Conservation (phyloP, 2,888 invertebrate species). For the Platerodrilus igneus region DNA sequence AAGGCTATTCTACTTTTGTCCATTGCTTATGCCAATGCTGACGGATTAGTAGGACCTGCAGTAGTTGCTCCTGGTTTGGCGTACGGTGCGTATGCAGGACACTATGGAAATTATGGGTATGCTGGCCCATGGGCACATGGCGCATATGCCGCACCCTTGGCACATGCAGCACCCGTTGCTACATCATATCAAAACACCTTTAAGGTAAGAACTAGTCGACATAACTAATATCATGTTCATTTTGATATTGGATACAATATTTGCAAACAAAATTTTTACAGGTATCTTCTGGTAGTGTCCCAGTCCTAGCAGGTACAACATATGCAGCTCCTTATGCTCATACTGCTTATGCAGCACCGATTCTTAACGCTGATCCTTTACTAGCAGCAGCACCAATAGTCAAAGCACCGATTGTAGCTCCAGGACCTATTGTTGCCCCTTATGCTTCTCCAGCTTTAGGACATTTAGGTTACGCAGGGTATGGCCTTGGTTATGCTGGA, state of each 20-base stretch:
- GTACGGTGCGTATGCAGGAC: background rate
- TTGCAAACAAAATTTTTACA: too few species aligned
- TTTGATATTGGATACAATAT: too few species aligned
- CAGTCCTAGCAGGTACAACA: conserved; percentile 1
- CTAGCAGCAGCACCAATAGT: too few species aligned
- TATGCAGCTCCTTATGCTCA: conserved; percentile 36
- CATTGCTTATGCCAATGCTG: conserved; percentile 44
- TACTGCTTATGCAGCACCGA: too few species aligned
- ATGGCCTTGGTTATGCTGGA: conserved; percentile 23
- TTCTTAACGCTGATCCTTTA: too few species aligned
- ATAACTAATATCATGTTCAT: too few species aligned
- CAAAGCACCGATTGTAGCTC: too few species aligned
- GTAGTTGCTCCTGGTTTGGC: background rate
- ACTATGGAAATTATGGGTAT: conserved; percentile 7
- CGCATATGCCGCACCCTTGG: conserved; percentile 29
- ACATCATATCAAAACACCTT: conserved; percentile 63
- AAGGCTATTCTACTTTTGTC: conserved; percentile 45
- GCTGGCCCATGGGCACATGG: conserved; percentile 35
- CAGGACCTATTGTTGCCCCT: background rate
- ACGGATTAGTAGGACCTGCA: conserved; percentile 38
- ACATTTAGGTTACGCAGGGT: background rate
- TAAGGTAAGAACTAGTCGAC: too few species aligned
- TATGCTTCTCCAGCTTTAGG: background rate
- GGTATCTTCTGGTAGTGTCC: too few species aligned
- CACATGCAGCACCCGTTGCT: conserved; percentile 51